Base-by-base conservation (phyloP, 2,113 vertebrate species). In the Saccopteryx leptura region DNA sequence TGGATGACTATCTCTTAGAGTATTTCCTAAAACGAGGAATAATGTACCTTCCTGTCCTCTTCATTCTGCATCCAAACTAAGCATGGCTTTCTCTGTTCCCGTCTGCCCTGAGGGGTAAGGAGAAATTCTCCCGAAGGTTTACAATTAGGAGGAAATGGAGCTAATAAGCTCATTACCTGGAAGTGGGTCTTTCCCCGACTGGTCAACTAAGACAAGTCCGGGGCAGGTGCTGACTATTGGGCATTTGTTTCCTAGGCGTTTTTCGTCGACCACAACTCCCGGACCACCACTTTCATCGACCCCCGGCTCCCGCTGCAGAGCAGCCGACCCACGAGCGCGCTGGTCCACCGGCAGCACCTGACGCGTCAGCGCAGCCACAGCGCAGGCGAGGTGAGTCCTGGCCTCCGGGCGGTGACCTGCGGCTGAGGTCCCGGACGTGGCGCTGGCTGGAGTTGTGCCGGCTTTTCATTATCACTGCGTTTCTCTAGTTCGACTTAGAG, bases 251-350 rank as follows among this genome's bases (percentile, higher is more conserved):
- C 93, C 88, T 98, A 99, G 99, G 98, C 99, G 6, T 99, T 99
- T 97, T 99, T 99, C 76, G 99, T 99, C 15, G 99, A 99, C 98
- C 99, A 99, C 98, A 99, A 99, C 97, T 99, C 99, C 94, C 99
- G 99, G 60, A 99, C 99, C 48, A 99, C 99, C 50, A 99, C 99
- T 0, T 99, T 99, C 98, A 99, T 99, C 6, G 99, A 99, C 95
- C 99, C 99, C 0, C 99, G 99, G 95, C 99, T 99, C 56, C 99
- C 99, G 9, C 96, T 99, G 81, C 99, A 99, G 98, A 99, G 99
- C 87, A 99, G 99, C 17, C 98, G 99, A 81, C 99, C 99, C 97
- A 99, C 99, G 0, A 99, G 99, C 2, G 99, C 99, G 0, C 95
- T 99, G 97, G 99, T 99, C 17, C 99, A 99, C 48, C 99, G 99